Evolutionary conservation across 2,113 vertebrate genomes (phyloP).

Genomic region (human (Homo sapiens)): GRCh38 chr15:32831501-32832000

Average conservation of each 20-base stretch:
- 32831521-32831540: background rate
- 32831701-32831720: slow-evolving; percentile 39
- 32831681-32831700: background rate
- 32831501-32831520: background rate
- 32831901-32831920: background rate
- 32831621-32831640: background rate
- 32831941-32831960: background rate
- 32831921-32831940: background rate
- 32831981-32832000: background rate
- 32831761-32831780: background rate
- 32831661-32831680: background rate
- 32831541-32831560: background rate
- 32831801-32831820: background rate
- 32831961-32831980: slow-evolving; percentile 48
- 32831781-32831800: background rate
- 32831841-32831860: slow-evolving; percentile 4
- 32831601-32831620: background rate
- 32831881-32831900: background rate
- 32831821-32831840: background rate
- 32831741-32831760: slow-evolving; percentile 35
- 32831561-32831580: too few species aligned
- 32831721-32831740: slow-evolving; percentile 37
- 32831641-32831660: background rate
- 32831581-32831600: background rate
- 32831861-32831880: background rate